A percentile compares a stretch with the other conserved stretches of the same genome.
Evolutionary conservation across 2,888 invertebrate genomes (phyloP).

Genomic region (Beris chalybata): DNA sequence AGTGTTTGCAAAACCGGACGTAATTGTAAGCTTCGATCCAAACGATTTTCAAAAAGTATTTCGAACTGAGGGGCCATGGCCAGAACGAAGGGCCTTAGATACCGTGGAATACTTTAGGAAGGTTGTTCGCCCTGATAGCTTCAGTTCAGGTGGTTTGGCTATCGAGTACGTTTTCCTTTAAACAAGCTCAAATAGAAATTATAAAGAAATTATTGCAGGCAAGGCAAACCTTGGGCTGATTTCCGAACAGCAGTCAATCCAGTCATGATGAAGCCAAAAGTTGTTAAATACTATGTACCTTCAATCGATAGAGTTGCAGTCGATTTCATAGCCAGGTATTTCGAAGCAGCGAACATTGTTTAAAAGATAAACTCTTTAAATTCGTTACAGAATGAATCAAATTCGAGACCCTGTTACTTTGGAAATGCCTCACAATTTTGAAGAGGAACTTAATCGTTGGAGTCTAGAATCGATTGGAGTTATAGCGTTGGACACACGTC

Average conservation of each 20-base stretch:
- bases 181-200: background rate
- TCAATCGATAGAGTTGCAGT: constrained; percentile 56
- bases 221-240: constrained; percentile 69
- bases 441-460: constrained; percentile 59
- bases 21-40: constrained; percentile 59
- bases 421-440: constrained; percentile 53
- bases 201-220: constrained; percentile 50
- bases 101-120: constrained; percentile 56
- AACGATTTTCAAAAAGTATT: constrained; percentile 57
- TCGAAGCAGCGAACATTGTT: background rate
- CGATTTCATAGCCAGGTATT: constrained; percentile 37
- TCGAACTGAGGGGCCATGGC: constrained; percentile 58
- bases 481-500: constrained; percentile 47
- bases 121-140: constrained; percentile 46
- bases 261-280: constrained; percentile 62
- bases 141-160: too few species aligned
- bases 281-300: constrained; percentile 57
- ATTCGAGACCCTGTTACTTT: constrained; percentile 37
- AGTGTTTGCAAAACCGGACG: constrained; percentile 48
- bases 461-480: constrained; percentile 57
- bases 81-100: constrained; percentile 55
- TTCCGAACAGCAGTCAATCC: constrained; percentile 68
- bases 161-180: too few species aligned
- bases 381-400: constrained; percentile 43
- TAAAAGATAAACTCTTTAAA: background rate